These are phyloP conservation scores for Eutrigla gurnardus DNA, from an alignment of 2,797 vertebrate genomes.

Conservation along the genomic window DNA sequence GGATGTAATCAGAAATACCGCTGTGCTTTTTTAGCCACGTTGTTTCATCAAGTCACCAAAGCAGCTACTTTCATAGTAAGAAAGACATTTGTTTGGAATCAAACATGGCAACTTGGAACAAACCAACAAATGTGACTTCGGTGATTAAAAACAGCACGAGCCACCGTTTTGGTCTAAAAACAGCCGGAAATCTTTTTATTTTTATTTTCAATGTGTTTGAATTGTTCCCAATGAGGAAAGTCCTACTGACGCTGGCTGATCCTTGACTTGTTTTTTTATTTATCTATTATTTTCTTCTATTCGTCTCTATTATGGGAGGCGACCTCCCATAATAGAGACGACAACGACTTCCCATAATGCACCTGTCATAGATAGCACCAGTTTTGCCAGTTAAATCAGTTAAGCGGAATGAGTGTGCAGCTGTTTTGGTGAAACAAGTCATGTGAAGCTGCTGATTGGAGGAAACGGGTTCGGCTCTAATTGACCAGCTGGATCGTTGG, in stretches of 20 bases:
- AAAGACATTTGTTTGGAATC: constrained; percentile 15
- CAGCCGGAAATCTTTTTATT: not conserved
- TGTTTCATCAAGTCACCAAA: constrained; percentile 14
- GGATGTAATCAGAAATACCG: constrained; percentile 44
- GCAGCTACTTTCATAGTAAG: constrained; percentile 15
- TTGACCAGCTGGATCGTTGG: constrained; percentile 21
- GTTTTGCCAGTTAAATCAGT: not conserved
- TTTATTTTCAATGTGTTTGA: not conserved
- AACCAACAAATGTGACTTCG: not conserved
- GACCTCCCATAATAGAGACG: not conserved
- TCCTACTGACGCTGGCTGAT: not conserved
- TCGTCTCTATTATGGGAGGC: too few species aligned
- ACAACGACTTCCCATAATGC: constrained; percentile 1
- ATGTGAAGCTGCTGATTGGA: constrained; percentile 12
- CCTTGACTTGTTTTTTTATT: too few species aligned
- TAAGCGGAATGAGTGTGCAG: constrained; percentile 3
- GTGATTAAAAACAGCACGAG: not conserved
- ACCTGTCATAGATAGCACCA: not conserved
- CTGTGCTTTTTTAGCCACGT: constrained; percentile 13
- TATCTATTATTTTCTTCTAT: too few species aligned
- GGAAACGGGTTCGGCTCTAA: constrained; percentile 33
- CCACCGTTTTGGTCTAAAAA: not conserved
- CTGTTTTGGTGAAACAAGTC: constrained; percentile 10
- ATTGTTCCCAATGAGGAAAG: not conserved
- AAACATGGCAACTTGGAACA: not conserved